A percentile compares a stretch with the other conserved stretches of the same genome.
Conservation (phyloP, 2,797 vertebrate species). For the Rhynchotus rufescens region DNA sequence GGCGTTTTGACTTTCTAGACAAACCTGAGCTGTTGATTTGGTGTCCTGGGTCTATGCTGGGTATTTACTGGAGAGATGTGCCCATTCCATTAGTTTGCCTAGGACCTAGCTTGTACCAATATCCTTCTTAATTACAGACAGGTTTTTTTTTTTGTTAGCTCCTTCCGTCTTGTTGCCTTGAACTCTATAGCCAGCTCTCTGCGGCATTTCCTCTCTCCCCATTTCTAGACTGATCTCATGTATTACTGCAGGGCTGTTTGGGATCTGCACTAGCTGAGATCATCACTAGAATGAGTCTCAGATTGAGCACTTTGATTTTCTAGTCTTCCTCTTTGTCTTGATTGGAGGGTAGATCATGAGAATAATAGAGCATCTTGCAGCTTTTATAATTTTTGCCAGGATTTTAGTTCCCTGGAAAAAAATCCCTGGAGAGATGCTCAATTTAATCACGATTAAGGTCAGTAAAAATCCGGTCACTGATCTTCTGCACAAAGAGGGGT, state of each 20-base stretch:
- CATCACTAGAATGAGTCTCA: not conserved
- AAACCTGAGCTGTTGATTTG: not conserved
- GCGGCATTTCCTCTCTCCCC: not conserved
- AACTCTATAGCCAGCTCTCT: not conserved
- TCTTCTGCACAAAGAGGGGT: conserved; percentile 12
- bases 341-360: not conserved
- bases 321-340: not conserved
- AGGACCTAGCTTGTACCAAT: not conserved
- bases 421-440: conserved; percentile 1
- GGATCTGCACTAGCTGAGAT: not conserved
- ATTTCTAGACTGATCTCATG: not conserved
- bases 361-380: conserved; percentile 12
- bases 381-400: conserved; percentile 38
- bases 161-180: not conserved
- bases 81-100: not conserved
- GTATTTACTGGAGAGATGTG: not conserved
- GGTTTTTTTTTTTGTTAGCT: not conserved
- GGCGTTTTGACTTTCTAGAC: not conserved
- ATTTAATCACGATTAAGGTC: conserved; percentile 63
- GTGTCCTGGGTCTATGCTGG: not conserved
- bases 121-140: not conserved
- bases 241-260: not conserved
- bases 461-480: conserved; percentile 51
- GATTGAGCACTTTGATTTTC: not conserved
- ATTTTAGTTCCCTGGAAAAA: conserved; percentile 40